Evolutionary conservation across 2,113 vertebrate species (phyloP), one percentile per base, ranked within the genome.

Genomic region (Hepsetus odoe): DNA sequence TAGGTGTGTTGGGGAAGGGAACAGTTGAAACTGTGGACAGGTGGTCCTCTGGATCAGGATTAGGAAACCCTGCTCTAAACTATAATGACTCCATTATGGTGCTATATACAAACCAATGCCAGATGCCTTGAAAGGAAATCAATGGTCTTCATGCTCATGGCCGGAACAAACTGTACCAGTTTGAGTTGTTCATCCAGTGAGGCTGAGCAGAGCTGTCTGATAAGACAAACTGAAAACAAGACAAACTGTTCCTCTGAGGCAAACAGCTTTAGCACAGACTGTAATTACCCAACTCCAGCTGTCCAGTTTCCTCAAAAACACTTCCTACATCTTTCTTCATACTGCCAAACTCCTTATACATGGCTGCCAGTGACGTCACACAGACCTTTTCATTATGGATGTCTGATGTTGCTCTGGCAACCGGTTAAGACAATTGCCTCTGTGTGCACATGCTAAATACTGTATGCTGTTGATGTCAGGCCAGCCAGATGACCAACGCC

Each of bases 391-490:
- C 1, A 70, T 56, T 73, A 79, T 78, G 69, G 76, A 89, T 81
- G 86, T 87, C 83, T 76, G 56, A 51, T 42, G 77, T 87, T 75
- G 87, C 83, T 85, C 76, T 79, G 80, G 79, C 79, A 73, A 89
- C 79, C 44, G 32, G 53, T 73, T 12, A 66, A 76, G 44, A 93
- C 91, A 93, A 92, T 86, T 86, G 84, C 49, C 9, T 64, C 83
- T 90, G 83, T 93, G 85, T 89, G 28, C 84, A 67, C 72, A 30
- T 77, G 82, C 74, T 65, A 16, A 71, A 16, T 32, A 75, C 80
- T 81, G 71, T 64, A 51, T 44, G 44, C 66, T 61, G 85, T 76
- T 82, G 87, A 87, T 82, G 76, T 87, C 80, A 84, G 51, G 46
- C 73, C 86, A 79, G 82, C 35, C 74, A 74, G 76, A 77, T 65